Conservation (phyloP, 2,797 vertebrate species). For the Melanotaenia trifasciata region DNA sequence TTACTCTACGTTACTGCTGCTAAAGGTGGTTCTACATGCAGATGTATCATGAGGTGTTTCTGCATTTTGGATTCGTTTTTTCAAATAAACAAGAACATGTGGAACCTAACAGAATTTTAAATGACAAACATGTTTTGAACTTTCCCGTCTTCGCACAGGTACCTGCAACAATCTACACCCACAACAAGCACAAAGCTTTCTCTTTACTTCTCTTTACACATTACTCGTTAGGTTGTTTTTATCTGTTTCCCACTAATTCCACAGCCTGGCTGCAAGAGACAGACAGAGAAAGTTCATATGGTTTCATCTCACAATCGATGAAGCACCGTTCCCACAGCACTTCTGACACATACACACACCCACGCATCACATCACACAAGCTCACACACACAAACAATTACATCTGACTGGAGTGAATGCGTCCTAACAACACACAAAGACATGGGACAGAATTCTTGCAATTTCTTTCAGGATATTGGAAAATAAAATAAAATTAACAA, state of each 20-base stretch:
- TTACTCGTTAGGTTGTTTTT: not conserved
- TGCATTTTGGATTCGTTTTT: too few relatives aligned
- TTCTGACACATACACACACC: constrained; percentile 34
- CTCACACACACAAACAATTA: constrained; percentile 12
- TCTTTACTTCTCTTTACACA: not conserved
- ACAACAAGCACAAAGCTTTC: not conserved
- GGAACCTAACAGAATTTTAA: too few relatives aligned
- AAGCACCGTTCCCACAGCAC: constrained; percentile 52
- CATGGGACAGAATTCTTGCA: not conserved
- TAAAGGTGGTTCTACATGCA: too few relatives aligned
- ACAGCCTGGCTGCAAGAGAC: not conserved
- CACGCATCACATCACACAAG: constrained; percentile 34
- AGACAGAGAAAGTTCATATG: constrained; percentile 4
- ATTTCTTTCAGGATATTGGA: too few relatives aligned
- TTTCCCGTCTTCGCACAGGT: too few relatives aligned
- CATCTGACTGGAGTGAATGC: constrained; percentile 37
- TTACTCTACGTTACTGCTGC: too few relatives aligned
- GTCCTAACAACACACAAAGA: not conserved
- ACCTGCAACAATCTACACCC: not conserved
- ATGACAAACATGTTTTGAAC: too few relatives aligned
- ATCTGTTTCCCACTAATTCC: constrained; percentile 21
- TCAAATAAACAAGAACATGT: too few relatives aligned
- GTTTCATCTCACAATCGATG: constrained; percentile 59
- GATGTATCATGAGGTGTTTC: too few relatives aligned
- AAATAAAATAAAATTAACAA: too few relatives aligned